Evolutionary conservation across 2,888 invertebrate species (phyloP).

Genomic region (Luffia ferchaultella): DNA sequence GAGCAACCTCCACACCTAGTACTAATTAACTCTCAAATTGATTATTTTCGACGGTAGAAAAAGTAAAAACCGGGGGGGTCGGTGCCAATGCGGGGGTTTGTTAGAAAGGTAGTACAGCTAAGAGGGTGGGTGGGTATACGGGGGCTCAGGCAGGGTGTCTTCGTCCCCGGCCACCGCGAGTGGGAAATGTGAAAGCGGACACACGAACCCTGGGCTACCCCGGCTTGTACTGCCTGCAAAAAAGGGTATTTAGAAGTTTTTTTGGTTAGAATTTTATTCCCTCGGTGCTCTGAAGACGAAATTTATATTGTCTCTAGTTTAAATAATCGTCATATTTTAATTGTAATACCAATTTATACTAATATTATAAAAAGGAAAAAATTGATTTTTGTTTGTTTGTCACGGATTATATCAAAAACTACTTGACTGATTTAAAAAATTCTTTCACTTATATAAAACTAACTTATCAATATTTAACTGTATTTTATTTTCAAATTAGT

Average conservation of each 20-base stretch:
- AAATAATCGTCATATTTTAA: too few species aligned
- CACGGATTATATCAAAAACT: too few species aligned
- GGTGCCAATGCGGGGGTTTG: not conserved
- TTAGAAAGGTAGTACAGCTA: constrained; percentile 19
- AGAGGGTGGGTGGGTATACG: constrained; percentile 18
- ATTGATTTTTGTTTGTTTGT: too few species aligned
- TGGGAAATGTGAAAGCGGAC: constrained; percentile 66
- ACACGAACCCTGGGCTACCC: constrained; percentile 60
- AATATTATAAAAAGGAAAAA: too few species aligned
- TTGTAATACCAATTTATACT: too few species aligned
- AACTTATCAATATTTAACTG: too few species aligned
- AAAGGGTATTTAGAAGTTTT: constrained; percentile 14
- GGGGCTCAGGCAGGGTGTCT: constrained; percentile 3
- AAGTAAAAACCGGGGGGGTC: constrained; percentile 17
- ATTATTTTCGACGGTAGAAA: constrained; percentile 61
- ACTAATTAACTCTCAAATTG: constrained; percentile 62
- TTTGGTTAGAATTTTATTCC: too few species aligned
- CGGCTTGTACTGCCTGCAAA: constrained; percentile 26
- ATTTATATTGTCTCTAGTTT: too few species aligned
- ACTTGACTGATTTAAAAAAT: too few species aligned
- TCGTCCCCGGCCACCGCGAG: constrained; percentile 35
- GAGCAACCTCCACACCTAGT: not conserved
- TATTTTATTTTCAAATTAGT: too few species aligned
- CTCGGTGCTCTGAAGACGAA: too few species aligned
- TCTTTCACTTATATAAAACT: too few species aligned